Evolutionary conservation across 37 sponge, comb jelly and placozoan species (phyloP).

Genomic region (Amphimedon queenslandica): DNA sequence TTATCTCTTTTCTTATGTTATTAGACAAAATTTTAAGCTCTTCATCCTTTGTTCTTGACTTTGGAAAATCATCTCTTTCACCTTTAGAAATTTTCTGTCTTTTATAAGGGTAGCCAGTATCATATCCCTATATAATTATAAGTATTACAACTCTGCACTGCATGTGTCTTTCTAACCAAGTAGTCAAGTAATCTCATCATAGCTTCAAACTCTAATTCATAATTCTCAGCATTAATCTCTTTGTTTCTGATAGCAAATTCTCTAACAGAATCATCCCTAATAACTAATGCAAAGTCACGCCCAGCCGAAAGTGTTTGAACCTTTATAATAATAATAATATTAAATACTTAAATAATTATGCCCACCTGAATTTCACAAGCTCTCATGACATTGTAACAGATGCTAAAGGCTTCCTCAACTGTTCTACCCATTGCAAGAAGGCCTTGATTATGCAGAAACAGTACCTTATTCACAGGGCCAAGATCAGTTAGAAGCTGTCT

Average conservation of each 20-base stretch:
- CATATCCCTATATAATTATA: slow-evolving; percentile 47
- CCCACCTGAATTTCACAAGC: slow-evolving; percentile 89
- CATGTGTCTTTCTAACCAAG: not conserved
- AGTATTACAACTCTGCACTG: not conserved
- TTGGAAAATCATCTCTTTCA: not conserved
- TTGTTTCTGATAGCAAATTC: not conserved
- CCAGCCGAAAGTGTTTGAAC: slow-evolving; percentile 57
- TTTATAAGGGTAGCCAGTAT: slow-evolving; percentile 78
- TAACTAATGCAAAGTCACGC: slow-evolving; percentile 17
- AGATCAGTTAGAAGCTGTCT: slow-evolving; percentile 42
- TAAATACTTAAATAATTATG: not conserved
- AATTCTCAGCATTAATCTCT: not conserved
- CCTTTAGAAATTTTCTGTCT: no score
- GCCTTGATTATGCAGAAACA: slow-evolving; percentile 84
- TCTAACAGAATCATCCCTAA: no score
- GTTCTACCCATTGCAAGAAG: slow-evolving; percentile 70
- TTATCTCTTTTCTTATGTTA: not conserved
- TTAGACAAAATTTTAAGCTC: not conserved
- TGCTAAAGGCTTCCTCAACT: slow-evolving; percentile 85
- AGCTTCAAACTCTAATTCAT: slow-evolving; percentile 82
- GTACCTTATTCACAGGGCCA: slow-evolving; percentile 49
- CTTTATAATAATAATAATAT: slow-evolving; percentile 25
- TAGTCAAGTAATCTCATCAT: slow-evolving; percentile 66
- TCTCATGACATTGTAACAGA: slow-evolving; percentile 42
- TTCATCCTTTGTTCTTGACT: not conserved